Conservation (phyloP, 2,888 invertebrate genomes). For the Meiosimyza platycephala region DNA sequence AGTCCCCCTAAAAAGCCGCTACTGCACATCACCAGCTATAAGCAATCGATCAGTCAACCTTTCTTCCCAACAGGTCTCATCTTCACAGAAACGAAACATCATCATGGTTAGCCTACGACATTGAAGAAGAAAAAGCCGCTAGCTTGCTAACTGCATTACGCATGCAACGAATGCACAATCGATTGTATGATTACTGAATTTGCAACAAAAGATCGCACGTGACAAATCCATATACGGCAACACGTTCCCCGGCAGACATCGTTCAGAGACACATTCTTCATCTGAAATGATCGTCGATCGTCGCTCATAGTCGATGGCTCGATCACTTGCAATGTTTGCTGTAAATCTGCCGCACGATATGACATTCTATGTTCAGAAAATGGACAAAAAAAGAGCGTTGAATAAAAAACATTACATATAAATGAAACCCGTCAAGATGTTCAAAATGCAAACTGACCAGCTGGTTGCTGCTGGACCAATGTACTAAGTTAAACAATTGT, state of each 20-base stretch:
- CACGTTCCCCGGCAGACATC: slow-evolving; percentile 22
- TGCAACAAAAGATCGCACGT: slow-evolving; percentile 67
- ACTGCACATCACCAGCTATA: too few species aligned
- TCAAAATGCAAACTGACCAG: slow-evolving; percentile 23
- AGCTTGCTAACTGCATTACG: slow-evolving; percentile 41
- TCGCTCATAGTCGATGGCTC: slow-evolving; percentile 12
- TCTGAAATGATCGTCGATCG: slow-evolving; percentile 25
- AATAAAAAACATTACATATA: neutral
- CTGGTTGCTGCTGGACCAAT: slow-evolving; percentile 15
- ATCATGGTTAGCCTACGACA: too few species aligned
- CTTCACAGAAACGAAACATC: too few species aligned
- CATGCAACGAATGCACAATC: slow-evolving; percentile 46
- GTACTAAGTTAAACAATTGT: neutral
- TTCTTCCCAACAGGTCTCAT: too few species aligned
- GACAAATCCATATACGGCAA: slow-evolving; percentile 66
- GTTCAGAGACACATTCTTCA: slow-evolving; percentile 34
- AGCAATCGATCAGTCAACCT: too few species aligned
- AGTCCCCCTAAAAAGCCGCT: too few species aligned
- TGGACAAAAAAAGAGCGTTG: neutral
- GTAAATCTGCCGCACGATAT: slow-evolving; percentile 61
- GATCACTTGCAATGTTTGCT: slow-evolving; percentile 2
- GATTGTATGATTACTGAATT: slow-evolving; percentile 66
- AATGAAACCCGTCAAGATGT: slow-evolving; percentile 31
- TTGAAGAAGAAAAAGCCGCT: slow-evolving; percentile 21
- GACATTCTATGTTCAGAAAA: slow-evolving; percentile 44